Evolutionary conservation across 2,888 invertebrate genomes (phyloP), one percentile per base, ranked within the genome.

Genomic region (Apamea sordens): DNA sequence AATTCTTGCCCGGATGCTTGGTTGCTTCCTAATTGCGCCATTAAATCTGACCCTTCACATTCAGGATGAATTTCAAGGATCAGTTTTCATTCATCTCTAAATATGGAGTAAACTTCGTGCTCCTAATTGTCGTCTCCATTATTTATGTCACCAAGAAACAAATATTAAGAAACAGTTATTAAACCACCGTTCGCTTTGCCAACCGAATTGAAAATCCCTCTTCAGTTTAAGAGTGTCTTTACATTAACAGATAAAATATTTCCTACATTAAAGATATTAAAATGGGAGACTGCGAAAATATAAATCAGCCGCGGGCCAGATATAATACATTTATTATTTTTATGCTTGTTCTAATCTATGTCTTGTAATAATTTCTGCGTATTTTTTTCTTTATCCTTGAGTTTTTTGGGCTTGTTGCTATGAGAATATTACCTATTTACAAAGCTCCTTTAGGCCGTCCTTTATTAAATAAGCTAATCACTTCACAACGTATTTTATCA

Each of bases 251-350:
- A 72, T 84, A 78, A 86, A 86, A 86, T 84, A 86, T 86, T 59
- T 84, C 59, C 77, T 75, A 80, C 86, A 86, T 86, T 81, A 87
- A 84, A 80, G 61, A 76, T 86, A 86, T 86, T 86, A 86, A 85
- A 86, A 76, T 53, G 67, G 36, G 32, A 73, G 64, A 64, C 74
- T 73, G 65, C 18, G 63, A 36, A 74, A 80, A 81, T 78, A 79
- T 80, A 68, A 87, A 81, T 86, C 76, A 76, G 74, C 76, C 65
- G 13, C 47, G 8, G n/a, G 75, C 53, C 24, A 73, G 61, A 78
- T 73, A 75, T 36, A 61, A 63, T 59, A 72, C 70, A 77, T 85
- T 82, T 82, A 82, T 74, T 77, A 76, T 81, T 73, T 85, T 73
- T 75, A 72, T 69, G 56, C 8, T 36, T 41, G n/a, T 63, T 74